phyloP scores from a whole-genome alignment of 2,113 vertebrate genomes.

The Thunnus maccoyii region DNA sequence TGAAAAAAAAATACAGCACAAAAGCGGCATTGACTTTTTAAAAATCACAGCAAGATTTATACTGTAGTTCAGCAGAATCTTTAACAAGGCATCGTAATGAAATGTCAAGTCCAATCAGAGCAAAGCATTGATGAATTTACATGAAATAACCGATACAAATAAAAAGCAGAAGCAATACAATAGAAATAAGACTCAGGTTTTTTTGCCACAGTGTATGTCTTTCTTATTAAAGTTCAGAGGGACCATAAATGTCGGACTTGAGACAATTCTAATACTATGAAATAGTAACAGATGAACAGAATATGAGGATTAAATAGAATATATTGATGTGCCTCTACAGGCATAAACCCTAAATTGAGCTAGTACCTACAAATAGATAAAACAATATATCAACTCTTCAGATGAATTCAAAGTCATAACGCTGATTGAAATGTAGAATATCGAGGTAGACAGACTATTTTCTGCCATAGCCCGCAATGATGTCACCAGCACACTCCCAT shows the following conservation, averaged over 20 bases:
- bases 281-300: slow-evolving; percentile 32
- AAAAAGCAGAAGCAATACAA: slow-evolving; percentile 23
- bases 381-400: slow-evolving; percentile 51
- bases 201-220: slow-evolving; percentile 41
- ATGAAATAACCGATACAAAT: slow-evolving; percentile 5
- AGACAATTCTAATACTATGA: slow-evolving; percentile 26
- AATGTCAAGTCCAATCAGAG: slow-evolving; percentile 31
- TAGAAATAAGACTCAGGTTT: slow-evolving; percentile 20
- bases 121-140: neutral
- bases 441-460: slow-evolving; percentile 59
- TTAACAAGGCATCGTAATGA: slow-evolving; percentile 22
- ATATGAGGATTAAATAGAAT: slow-evolving; percentile 65
- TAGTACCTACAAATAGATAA: slow-evolving; percentile 62
- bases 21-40: neutral
- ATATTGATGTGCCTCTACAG: slow-evolving; percentile 40
- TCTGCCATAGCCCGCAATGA: slow-evolving; percentile 30
- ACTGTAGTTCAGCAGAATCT: slow-evolving; percentile 35
- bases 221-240: slow-evolving; percentile 30
- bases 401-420: slow-evolving; percentile 39
- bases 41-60: slow-evolving; percentile 53
- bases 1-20: neutral
- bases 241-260: neutral
- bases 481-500: neutral
- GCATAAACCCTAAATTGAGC: slow-evolving; percentile 29
- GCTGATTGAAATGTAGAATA: slow-evolving; percentile 56